These are phyloP conservation scores for Peromyscus nudipes DNA, from an alignment of 2,797 vertebrate species.

Conservation along the genomic window DNA sequence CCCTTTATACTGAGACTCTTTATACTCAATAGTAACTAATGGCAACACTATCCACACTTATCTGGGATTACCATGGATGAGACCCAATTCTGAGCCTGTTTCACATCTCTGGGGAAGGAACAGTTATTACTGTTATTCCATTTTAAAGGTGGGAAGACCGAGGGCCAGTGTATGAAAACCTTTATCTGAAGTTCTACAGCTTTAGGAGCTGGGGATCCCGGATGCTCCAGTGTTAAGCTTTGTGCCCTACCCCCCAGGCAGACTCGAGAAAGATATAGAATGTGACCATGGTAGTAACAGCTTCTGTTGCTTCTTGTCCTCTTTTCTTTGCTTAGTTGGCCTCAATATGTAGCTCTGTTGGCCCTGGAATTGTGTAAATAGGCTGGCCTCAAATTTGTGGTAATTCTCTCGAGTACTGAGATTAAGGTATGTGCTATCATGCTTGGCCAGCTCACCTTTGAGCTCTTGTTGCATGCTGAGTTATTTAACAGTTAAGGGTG, in stretches of 20 bases:
- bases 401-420: neutral
- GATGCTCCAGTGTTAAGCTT: neutral
- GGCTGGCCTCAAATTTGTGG: neutral
- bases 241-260: neutral
- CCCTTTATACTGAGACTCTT: neutral
- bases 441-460: neutral
- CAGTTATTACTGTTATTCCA: neutral
- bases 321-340: neutral
- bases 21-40: neutral
- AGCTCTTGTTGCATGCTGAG: neutral
- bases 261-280: neutral
- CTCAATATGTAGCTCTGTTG: neutral
- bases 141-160: neutral
- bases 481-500: neutral
- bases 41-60: neutral
- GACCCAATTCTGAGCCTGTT: neutral
- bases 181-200: neutral
- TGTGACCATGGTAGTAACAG: neutral
- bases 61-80: neutral
- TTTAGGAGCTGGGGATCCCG: neutral
- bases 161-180: neutral
- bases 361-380: neutral
- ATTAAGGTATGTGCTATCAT: neutral
- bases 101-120: neutral
- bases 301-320: neutral